Evolutionary conservation across 2,797 vertebrate genomes (phyloP).

Genomic region (Gymnothorax javanicus): DNA sequence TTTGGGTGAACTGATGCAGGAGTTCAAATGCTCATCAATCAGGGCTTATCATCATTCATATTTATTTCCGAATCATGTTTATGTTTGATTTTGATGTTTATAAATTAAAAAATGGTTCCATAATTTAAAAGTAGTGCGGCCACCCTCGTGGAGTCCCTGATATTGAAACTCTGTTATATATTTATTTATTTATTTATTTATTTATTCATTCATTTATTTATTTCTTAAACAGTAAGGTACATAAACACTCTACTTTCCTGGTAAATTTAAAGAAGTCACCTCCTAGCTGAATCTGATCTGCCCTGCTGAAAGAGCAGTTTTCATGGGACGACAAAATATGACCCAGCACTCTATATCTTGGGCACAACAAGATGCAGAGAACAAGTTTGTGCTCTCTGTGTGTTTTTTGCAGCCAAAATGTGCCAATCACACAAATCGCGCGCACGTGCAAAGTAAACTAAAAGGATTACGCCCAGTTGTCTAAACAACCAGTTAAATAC

Average conservation of each 20-base stretch:
- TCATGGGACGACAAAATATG: slow-evolving; percentile 25
- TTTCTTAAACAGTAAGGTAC: no score
- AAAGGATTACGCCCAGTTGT: neutral
- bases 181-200: no score
- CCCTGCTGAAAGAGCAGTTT: slow-evolving; percentile 20
- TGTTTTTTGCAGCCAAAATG: slow-evolving; percentile 21
- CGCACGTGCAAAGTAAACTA: neutral
- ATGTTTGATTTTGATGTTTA: neutral
- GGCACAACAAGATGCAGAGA: slow-evolving; percentile 25
- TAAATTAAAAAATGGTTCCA: neutral
- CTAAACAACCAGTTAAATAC: neutral
- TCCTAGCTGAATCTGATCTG: neutral
- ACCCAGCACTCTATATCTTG: slow-evolving; percentile 20
- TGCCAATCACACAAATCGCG: neutral
- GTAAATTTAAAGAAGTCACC: slow-evolving; percentile 16
- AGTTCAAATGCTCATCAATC: neutral
- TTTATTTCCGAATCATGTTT: neutral
- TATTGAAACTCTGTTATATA: no score
- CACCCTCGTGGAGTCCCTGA: neutral
- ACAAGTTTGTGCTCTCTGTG: slow-evolving; percentile 22
- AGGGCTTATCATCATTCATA: neutral
- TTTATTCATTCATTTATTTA: no score
- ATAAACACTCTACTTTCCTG: slow-evolving; percentile 11
- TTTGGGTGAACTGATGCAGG: slow-evolving; percentile 27
- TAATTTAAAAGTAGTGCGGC: neutral